A percentile compares a stretch with the other conserved stretches of the same genome.
phyloP scores from a whole-genome alignment of 2,797 vertebrate genomes.

The Acomys russatus region DNA sequence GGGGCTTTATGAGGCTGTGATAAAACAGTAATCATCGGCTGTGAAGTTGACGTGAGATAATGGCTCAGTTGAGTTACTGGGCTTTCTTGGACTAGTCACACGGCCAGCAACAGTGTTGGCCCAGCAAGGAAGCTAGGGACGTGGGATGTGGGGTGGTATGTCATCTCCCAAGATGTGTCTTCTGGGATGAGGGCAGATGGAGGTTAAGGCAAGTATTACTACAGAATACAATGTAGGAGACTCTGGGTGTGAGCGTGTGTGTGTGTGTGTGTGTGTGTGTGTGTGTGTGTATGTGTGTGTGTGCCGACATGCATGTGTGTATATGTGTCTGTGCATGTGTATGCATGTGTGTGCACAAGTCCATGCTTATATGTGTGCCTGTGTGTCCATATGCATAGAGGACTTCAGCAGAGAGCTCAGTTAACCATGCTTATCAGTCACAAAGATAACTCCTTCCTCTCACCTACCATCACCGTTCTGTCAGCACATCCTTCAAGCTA shows the following conservation, averaged over 20 bases:
- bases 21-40: conserved; percentile 72
- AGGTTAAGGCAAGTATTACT: neutral
- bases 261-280: neutral
- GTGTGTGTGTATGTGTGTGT: neutral
- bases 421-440: neutral
- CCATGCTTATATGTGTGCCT: neutral
- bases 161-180: neutral
- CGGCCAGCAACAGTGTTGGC: neutral
- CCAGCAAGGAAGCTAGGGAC: neutral
- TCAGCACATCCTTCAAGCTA: neutral
- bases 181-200: neutral
- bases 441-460: neutral
- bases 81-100: neutral
- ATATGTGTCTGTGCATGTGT: neutral
- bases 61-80: conserved; percentile 63
- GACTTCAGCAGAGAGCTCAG: no score
- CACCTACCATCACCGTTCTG: neutral
- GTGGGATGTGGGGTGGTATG: neutral
- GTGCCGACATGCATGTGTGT: neutral
- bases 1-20: conserved; percentile 71
- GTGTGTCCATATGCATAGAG: no score
- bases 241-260: neutral
- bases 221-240: neutral
- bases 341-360: no score
- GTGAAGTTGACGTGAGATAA: conserved; percentile 23